Conservation (phyloP, 2,797 vertebrate species). For the Sparus aurata region DNA sequence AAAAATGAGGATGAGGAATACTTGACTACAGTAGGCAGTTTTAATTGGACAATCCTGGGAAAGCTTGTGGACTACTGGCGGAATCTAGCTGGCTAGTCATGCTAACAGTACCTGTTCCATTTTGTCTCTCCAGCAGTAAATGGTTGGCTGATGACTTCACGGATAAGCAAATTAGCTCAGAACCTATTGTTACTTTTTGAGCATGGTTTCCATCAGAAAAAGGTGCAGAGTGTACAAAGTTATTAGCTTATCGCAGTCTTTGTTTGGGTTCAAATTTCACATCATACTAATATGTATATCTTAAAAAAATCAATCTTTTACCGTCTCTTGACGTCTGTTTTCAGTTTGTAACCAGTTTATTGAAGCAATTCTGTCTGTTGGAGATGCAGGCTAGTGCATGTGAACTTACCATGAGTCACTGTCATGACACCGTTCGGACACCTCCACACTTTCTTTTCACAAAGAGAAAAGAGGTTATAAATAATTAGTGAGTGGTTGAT, state of each 20-base stretch:
- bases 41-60: not conserved
- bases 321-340: conserved; percentile 1
- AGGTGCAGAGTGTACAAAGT: conserved; percentile 9
- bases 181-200: not conserved
- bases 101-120: not conserved
- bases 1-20: not conserved
- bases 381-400: not conserved
- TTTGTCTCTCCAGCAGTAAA: not conserved
- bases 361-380: not conserved
- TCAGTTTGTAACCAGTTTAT: not conserved
- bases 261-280: conserved; percentile 15
- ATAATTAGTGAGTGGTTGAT: not conserved
- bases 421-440: not conserved
- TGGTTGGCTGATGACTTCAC: not conserved
- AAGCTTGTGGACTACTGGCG: not conserved
- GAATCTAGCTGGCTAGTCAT: not conserved
- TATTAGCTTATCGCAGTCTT: conserved; percentile 9
- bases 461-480: not conserved
- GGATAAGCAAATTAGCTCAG: not conserved
- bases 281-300: conserved; percentile 24
- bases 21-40: not conserved
- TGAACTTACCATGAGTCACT: not conserved
- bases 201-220: not conserved
- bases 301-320: conserved; percentile 6
- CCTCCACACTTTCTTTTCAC: not conserved